phyloP scores from a whole-genome alignment of 2,797 vertebrate species.

The Tangara arthus region DNA sequence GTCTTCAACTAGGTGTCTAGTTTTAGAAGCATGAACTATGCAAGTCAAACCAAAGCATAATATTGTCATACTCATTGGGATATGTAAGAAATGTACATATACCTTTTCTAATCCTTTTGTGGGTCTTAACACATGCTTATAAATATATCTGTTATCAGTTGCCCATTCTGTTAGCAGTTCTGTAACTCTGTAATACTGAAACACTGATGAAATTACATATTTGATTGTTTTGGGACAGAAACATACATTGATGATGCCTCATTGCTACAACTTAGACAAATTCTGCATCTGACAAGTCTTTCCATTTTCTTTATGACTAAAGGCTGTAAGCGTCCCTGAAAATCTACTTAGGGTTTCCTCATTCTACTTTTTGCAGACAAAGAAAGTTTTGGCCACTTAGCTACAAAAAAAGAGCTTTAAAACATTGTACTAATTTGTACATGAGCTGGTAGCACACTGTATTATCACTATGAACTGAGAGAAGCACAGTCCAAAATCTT shows the following conservation, averaged over 20 bases:
- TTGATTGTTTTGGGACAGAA: neutral
- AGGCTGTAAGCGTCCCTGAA: neutral
- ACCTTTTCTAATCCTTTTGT: neutral
- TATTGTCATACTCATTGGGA: neutral
- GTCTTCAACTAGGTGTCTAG: neutral
- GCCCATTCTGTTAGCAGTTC: neutral
- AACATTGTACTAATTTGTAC: neutral
- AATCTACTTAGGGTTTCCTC: neutral
- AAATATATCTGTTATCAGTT: neutral
- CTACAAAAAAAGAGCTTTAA: neutral
- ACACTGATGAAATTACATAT: neutral
- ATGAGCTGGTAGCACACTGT: neutral
- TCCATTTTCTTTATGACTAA: neutral
- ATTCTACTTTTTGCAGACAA: neutral
- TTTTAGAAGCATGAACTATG: neutral
- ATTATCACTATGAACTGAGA: neutral
- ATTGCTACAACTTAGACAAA: neutral
- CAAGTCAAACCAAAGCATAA: neutral
- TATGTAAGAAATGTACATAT: neutral
- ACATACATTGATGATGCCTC: neutral
- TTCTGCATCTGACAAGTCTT: neutral
- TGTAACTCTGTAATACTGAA: neutral
- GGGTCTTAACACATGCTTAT: neutral
- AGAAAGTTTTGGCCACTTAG: neutral
- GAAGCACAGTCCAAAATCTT: neutral